These are phyloP conservation scores for Spinus olivaceus DNA, from an alignment of 2,797 vertebrate species.

Conservation along the genomic window DNA sequence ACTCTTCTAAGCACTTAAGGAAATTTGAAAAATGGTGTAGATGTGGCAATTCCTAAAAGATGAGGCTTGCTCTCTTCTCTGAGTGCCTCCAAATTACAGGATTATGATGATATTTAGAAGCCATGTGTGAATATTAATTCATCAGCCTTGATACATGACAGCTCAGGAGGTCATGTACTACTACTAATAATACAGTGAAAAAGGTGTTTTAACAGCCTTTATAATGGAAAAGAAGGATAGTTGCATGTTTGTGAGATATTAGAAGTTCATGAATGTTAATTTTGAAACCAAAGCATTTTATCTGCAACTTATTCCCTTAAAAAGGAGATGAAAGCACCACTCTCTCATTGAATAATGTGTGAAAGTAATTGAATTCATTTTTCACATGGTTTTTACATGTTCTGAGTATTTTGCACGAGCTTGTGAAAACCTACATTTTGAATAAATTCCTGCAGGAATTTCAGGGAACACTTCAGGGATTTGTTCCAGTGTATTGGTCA, in stretches of 20 bases:
- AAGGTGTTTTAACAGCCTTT: constrained; percentile 62
- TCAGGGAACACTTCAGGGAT: background rate
- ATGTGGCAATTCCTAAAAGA: background rate
- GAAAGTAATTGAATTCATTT: constrained; percentile 27
- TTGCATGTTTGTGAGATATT: constrained; percentile 43
- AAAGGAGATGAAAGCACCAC: constrained; percentile 34
- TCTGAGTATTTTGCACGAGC: background rate
- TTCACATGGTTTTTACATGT: constrained; percentile 28
- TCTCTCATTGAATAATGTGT: constrained; percentile 8
- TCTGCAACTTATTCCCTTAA: constrained; percentile 20
- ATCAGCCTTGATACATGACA: background rate
- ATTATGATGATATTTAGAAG: background rate
- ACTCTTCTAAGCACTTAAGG: background rate
- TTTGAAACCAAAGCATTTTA: constrained; percentile 37
- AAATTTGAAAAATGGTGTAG: background rate
- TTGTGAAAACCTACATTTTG: background rate
- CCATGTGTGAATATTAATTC: background rate
- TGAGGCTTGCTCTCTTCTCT: background rate
- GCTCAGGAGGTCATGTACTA: background rate
- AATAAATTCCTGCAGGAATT: background rate
- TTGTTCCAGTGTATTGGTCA: background rate
- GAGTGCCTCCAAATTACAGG: background rate
- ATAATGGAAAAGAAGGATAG: constrained; percentile 16
- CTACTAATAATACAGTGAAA: background rate
- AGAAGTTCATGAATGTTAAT: constrained; percentile 36